Conservation (phyloP, 2,888 invertebrate genomes). For the Caenorhabditis sulstoni region DNA sequence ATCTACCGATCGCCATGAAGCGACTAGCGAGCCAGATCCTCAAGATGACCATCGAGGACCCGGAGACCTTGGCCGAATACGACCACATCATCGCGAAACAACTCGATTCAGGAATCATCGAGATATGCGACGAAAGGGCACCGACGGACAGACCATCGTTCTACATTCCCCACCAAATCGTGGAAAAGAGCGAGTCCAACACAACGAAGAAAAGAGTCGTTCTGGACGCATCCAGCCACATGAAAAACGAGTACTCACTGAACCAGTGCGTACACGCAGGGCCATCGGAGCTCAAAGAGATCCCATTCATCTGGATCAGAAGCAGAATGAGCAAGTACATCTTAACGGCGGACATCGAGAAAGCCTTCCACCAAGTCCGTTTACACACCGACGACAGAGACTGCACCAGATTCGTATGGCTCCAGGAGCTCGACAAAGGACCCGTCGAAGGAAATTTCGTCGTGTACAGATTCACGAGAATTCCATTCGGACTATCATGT, state of each 20-base stretch:
- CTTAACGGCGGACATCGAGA: conserved; percentile 63
- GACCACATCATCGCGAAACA: conserved; percentile 34
- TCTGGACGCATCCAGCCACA: conserved; percentile 52
- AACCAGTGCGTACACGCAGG: conserved; percentile 59
- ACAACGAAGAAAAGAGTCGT: conserved; percentile 59
- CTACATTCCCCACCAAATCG: conserved; percentile 59
- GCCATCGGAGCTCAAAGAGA: conserved; percentile 31
- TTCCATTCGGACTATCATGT: conserved; percentile 49
- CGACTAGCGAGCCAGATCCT: neutral
- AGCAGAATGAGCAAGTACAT: conserved; percentile 25
- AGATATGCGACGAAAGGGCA: conserved; percentile 2
- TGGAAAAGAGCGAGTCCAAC: conserved; percentile 40
- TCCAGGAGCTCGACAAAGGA: conserved; percentile 51
- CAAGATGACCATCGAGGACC: neutral
- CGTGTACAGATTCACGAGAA: conserved; percentile 51
- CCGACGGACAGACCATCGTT: neutral
- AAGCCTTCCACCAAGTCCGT: no score
- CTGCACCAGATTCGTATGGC: conserved; percentile 61
- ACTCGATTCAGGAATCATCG: conserved; percentile 24
- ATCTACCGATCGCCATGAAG: conserved; percentile 3
- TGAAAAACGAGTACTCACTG: conserved; percentile 27
- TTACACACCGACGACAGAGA: conserved; percentile 60
- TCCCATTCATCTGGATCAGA: conserved; percentile 40
- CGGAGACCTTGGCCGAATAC: neutral
- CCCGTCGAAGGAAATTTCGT: conserved; percentile 52